A percentile compares a stretch with the other conserved stretches of the same genome.
These are phyloP conservation scores for Macrobrachium rosenbergii DNA, from an alignment of 1,140 invertebrate species.

Conservation along the genomic window DNA sequence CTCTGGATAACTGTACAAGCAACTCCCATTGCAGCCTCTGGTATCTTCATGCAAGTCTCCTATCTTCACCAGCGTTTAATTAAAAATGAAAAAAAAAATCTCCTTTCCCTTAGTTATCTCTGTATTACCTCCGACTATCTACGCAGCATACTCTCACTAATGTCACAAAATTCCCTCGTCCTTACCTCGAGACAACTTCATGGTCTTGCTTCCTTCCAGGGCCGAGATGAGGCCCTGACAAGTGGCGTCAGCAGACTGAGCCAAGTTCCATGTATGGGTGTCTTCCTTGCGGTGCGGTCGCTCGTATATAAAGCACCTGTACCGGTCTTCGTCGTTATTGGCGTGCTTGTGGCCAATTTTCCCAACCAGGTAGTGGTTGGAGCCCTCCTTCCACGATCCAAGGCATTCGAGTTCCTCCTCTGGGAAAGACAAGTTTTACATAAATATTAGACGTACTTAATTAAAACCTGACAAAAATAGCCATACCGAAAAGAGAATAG, in stretches of 20 bases:
- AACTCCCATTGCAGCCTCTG: too few relatives aligned
- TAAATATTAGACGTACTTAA: neutral
- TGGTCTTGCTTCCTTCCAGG: slow-evolving; percentile 67
- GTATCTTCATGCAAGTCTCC: too few relatives aligned
- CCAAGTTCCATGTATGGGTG: slow-evolving; percentile 66
- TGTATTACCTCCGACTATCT: too few relatives aligned
- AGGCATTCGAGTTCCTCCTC: slow-evolving; percentile 89
- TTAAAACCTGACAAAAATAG: too few relatives aligned
- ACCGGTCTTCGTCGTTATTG: slow-evolving; percentile 90
- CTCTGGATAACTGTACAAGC: too few relatives aligned
- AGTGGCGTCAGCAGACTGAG: slow-evolving; percentile 69
- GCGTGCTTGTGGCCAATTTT: slow-evolving; percentile 79
- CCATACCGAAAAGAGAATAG: too few relatives aligned
- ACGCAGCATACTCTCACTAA: neutral
- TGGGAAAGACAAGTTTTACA: slow-evolving; percentile 69
- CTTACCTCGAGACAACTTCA: slow-evolving; percentile 56
- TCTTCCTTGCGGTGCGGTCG: slow-evolving; percentile 47
- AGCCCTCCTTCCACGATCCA: slow-evolving; percentile 91
- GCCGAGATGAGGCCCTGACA: slow-evolving; percentile 69
- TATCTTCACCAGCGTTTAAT: too few relatives aligned
- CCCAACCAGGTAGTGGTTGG: slow-evolving; percentile 83
- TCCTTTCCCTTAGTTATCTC: too few relatives aligned
- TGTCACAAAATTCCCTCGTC: neutral
- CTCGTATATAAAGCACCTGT: slow-evolving; percentile 93
- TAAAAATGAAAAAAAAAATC: too few relatives aligned